Evolutionary conservation across 2,797 vertebrate genomes (phyloP).

Genomic region (Pseudochirops corinnae): DNA sequence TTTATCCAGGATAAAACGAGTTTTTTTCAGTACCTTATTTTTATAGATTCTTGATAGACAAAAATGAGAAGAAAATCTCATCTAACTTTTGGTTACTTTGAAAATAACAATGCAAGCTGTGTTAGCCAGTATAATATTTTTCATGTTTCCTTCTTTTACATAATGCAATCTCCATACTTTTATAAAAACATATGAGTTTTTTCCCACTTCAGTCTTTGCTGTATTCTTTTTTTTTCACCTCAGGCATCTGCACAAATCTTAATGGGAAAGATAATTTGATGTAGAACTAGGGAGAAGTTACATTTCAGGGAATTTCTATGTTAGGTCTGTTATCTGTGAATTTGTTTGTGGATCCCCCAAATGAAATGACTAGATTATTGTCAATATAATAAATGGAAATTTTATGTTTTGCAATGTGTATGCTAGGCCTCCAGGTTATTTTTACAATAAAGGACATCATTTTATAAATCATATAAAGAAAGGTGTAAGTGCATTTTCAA

Average conservation of each 20-base stretch:
- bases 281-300: conserved; percentile 70
- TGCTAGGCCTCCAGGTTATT: not conserved
- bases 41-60: conserved; percentile 78
- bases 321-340: conserved; percentile 63
- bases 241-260: conserved; percentile 63
- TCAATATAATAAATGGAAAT: conserved; percentile 70
- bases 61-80: conserved; percentile 82
- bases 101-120: conserved; percentile 77
- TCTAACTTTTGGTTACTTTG: conserved; percentile 81
- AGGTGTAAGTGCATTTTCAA: not conserved
- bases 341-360: conserved; percentile 74
- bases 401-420: conserved; percentile 14
- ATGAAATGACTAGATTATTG: conserved; percentile 74
- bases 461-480: conserved; percentile 10
- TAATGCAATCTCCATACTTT: conserved; percentile 69
- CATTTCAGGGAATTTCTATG: conserved; percentile 68
- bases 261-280: conserved; percentile 74
- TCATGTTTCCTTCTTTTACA: conserved; percentile 69
- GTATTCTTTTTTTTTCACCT: conserved; percentile 65
- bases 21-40: conserved; percentile 69
- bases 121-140: conserved; percentile 79
- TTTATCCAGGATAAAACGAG: conserved; percentile 69
- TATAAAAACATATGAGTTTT: conserved; percentile 68
- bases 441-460: conserved; percentile 11
- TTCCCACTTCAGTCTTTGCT: conserved; percentile 66